Conservation (phyloP, 2,888 invertebrate species). For the Pristionchus exspectatus region DNA sequence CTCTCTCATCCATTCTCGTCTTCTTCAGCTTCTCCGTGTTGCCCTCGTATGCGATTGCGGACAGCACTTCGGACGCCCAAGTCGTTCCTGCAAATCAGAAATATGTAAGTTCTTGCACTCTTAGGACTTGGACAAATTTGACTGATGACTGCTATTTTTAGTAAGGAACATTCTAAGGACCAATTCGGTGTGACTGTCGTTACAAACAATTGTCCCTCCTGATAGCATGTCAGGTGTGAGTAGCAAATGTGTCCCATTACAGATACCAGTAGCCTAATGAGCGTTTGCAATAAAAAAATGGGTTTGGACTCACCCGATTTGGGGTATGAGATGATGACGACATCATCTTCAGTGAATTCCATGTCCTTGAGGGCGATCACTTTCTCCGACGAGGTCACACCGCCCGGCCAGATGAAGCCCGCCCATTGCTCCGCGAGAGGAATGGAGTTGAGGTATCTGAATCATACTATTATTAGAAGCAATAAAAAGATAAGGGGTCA, state of each 20-base stretch:
- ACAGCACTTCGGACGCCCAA: conserved; percentile 80
- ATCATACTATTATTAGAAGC: not conserved
- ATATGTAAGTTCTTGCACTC: too few relatives aligned
- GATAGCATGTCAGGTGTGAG: too few relatives aligned
- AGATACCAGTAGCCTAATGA: too few relatives aligned
- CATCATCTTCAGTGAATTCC: conserved; percentile 84
- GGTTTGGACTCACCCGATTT: conserved; percentile 89
- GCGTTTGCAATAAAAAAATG: too few relatives aligned
- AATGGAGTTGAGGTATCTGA: conserved; percentile 62
- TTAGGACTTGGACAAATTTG: too few relatives aligned
- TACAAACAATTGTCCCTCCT: too few relatives aligned
- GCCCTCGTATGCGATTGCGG: conserved; percentile 79
- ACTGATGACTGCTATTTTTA: too few relatives aligned
- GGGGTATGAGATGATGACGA: conserved; percentile 92
- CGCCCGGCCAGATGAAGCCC: conserved; percentile 75
- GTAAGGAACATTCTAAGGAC: too few relatives aligned
- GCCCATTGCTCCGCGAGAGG: conserved; percentile 63
- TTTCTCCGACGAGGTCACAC: conserved; percentile 63
- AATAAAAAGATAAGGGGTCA: too few relatives aligned
- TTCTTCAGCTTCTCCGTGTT: conserved; percentile 78
- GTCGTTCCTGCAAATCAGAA: conserved; percentile 80
- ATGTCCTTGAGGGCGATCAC: conserved; percentile 58
- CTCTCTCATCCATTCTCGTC: conserved; percentile 75
- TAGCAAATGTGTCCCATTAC: too few relatives aligned
- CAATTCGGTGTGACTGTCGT: too few relatives aligned